A percentile compares a stretch with the other conserved stretches of the same genome.
phyloP scores from a whole-genome alignment of 2,888 invertebrate genomes.

The Habroteleia sp. region DNA sequence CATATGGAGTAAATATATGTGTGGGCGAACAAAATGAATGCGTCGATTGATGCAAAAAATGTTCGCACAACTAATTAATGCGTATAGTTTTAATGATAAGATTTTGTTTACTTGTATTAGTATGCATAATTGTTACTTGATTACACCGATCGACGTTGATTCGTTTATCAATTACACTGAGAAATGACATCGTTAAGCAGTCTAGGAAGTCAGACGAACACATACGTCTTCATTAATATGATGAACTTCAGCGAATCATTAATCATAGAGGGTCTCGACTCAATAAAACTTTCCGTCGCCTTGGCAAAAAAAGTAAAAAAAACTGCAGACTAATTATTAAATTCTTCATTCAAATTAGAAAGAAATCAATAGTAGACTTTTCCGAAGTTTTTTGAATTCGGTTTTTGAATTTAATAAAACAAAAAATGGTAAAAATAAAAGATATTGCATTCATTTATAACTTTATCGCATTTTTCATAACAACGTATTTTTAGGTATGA shows the following conservation, averaged over 20 bases:
- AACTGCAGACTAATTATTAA: no score
- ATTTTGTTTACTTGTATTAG: constrained; percentile 4
- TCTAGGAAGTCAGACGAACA: constrained; percentile 35
- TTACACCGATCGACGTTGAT: constrained; percentile 28
- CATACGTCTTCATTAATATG: constrained; percentile 52
- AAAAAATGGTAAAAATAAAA: no score
- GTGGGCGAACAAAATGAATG: constrained; percentile 14
- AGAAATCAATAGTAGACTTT: no score
- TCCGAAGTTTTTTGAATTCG: no score
- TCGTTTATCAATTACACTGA: constrained; percentile 41
- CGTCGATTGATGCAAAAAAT: constrained; percentile 1
- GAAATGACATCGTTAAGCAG: constrained; percentile 42
- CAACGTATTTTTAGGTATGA: no score
- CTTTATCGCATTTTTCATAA: no score
- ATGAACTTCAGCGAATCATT: constrained; percentile 41
- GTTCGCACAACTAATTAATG: constrained; percentile 1
- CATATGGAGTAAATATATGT: background rate
- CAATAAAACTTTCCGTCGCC: constrained; percentile 23
- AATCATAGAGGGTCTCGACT: constrained; percentile 24
- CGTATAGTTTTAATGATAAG: background rate
- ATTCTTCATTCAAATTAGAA: no score
- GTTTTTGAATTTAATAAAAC: no score
- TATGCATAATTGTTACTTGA: constrained; percentile 31
- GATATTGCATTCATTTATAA: no score
- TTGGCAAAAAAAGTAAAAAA: constrained; percentile 9